Evolutionary conservation across 2,797 vertebrate species (phyloP).

Genomic region (Dicrostonyx torquatus): DNA sequence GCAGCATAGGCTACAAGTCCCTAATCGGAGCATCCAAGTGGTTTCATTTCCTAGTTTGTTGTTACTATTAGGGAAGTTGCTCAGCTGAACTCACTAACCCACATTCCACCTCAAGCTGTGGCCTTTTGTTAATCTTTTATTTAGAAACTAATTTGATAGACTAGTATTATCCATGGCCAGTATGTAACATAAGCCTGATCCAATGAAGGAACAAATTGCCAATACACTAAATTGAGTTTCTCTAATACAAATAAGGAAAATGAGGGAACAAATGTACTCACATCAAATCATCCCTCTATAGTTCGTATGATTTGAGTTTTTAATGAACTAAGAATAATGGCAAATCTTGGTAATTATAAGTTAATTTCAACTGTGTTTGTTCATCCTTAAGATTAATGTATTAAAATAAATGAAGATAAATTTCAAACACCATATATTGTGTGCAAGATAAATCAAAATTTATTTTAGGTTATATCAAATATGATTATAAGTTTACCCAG

Average conservation of each 20-base stretch:
- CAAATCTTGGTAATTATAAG: background rate
- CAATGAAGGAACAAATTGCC: background rate
- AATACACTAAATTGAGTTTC: constrained; percentile 55
- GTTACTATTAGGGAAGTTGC: background rate
- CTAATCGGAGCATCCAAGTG: background rate
- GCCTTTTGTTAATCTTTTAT: background rate
- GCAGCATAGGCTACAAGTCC: too few relatives aligned
- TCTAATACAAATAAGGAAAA: constrained; percentile 64
- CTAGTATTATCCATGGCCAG: constrained; percentile 59
- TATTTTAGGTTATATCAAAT: background rate
- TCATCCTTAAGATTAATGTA: background rate
- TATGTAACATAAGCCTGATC: background rate
- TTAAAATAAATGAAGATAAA: background rate
- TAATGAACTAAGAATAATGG: constrained; percentile 32
- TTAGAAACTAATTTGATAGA: constrained; percentile 50
- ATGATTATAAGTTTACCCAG: background rate
- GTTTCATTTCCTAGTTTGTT: background rate
- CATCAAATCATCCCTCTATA: constrained; percentile 56
- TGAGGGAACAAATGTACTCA: background rate
- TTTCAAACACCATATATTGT: background rate
- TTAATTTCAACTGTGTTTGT: constrained; percentile 27
- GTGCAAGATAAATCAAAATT: background rate
- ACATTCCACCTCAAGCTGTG: constrained; percentile 66
- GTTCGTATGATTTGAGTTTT: constrained; percentile 11
- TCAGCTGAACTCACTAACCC: background rate